A percentile compares a stretch with the other conserved stretches of the same genome.
These are phyloP conservation scores for Platygyra sinensis DNA, from an alignment of 64 coral and sea anemone species.

Conservation along the genomic window DNA sequence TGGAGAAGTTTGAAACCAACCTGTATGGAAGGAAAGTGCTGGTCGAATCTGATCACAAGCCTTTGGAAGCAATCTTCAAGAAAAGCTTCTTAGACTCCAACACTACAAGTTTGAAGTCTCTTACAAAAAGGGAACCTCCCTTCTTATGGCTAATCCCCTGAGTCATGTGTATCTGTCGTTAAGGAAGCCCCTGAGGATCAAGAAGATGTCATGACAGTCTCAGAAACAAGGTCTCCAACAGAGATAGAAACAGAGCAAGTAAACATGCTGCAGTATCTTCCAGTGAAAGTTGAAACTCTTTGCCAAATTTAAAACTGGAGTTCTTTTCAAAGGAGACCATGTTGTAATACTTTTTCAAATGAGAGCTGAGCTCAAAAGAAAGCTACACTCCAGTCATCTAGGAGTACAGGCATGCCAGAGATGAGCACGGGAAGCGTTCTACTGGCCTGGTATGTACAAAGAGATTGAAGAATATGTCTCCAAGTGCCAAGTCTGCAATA, in stretches of 20 bases:
- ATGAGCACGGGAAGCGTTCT: slow-evolving; percentile 37
- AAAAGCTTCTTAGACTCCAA: slow-evolving; percentile 56
- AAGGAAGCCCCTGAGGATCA: neutral
- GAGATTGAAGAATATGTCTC: slow-evolving; percentile 12
- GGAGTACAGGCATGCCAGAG: slow-evolving; percentile 38
- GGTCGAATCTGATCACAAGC: slow-evolving; percentile 65
- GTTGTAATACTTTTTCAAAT: slow-evolving; percentile 12
- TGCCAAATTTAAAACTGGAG: slow-evolving; percentile 11
- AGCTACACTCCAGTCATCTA: slow-evolving; percentile 46
- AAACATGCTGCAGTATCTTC: slow-evolving; percentile 63
- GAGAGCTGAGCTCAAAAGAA: slow-evolving; percentile 24
- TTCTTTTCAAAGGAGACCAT: slow-evolving; percentile 53
- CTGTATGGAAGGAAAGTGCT: slow-evolving; percentile 54
- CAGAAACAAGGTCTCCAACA: neutral
- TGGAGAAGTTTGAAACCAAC: slow-evolving; percentile 52
- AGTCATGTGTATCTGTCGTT: neutral
- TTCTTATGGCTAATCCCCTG: slow-evolving; percentile 47
- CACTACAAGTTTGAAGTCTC: slow-evolving; percentile 9
- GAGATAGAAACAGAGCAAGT: slow-evolving; percentile 35
- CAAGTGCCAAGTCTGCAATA: slow-evolving; percentile 19
- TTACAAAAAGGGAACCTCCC: slow-evolving; percentile 61
- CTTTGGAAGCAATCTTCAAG: slow-evolving; percentile 46
- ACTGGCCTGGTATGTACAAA: slow-evolving; percentile 39
- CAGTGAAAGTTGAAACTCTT: slow-evolving; percentile 50
- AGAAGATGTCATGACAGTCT: slow-evolving; percentile 3